phyloP scores from a whole-genome alignment of 2,113 vertebrate genomes.

The Gulo gulo region DNA sequence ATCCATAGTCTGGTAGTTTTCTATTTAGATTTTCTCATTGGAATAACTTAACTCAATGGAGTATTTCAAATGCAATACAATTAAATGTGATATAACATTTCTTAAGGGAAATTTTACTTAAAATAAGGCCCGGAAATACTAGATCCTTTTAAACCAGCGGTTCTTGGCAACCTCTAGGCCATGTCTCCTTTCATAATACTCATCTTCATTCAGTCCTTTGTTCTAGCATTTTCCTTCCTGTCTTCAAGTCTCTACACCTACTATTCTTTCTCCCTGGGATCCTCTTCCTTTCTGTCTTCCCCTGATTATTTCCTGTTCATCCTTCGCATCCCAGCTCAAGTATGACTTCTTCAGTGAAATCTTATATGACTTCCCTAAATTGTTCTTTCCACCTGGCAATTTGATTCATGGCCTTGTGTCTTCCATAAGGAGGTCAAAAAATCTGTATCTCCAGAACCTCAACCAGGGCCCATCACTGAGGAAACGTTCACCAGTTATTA shows the following conservation, averaged over 20 bases:
- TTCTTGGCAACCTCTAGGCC: background rate
- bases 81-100: background rate
- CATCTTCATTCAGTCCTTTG: background rate
- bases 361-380: background rate
- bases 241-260: background rate
- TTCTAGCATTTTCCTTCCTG: background rate
- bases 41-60: background rate
- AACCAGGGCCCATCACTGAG: background rate
- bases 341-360: background rate
- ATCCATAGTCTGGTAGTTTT: background rate
- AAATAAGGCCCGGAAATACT: background rate
- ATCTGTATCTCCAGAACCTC: background rate
- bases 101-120: background rate
- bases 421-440: background rate
- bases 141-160: background rate
- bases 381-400: background rate
- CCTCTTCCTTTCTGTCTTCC: background rate
- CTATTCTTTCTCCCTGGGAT: background rate
- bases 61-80: background rate
- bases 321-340: background rate
- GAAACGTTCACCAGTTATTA: background rate
- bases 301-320: background rate
- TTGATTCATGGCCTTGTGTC: background rate
- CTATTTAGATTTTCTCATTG: background rate
- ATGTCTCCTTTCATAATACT: background rate